phyloP scores from a whole-genome alignment of 2,888 invertebrate genomes.

The Anthrax anthrax region DNA sequence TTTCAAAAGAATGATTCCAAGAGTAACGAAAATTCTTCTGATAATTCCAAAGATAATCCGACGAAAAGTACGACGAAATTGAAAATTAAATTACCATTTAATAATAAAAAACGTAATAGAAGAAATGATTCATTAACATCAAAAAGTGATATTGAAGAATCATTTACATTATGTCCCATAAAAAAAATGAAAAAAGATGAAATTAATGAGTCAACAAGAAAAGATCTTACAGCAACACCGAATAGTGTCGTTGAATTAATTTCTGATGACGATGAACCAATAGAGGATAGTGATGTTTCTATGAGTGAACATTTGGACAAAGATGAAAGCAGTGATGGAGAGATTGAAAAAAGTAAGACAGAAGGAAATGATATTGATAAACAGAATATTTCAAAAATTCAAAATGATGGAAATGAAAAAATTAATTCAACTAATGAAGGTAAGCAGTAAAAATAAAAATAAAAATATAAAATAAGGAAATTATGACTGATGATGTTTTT shows the following conservation, averaged over 20 bases:
- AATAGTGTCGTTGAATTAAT: not conserved
- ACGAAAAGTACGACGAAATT: not conserved
- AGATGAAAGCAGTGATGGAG: no score
- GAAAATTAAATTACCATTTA: conserved; percentile 5
- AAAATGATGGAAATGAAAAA: no score
- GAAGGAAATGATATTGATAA: no score
- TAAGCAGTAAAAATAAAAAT: no score
- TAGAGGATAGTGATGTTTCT: not conserved
- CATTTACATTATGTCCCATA: not conserved
- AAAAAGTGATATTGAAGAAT: not conserved
- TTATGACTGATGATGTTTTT: no score
- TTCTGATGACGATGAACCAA: not conserved
- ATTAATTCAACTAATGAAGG: no score
- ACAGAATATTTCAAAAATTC: no score
- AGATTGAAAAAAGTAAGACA: no score
- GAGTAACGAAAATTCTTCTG: not conserved
- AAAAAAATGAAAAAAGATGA: conserved; percentile 1
- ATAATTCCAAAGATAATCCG: not conserved
- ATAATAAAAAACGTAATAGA: conserved; percentile 6
- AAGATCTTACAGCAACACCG: not conserved
- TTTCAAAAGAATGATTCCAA: not conserved
- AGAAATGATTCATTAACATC: not conserved
- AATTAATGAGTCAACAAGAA: not conserved
- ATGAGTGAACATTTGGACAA: no score
- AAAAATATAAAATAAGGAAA: no score